These are phyloP conservation scores for Aldabrachelys gigantea DNA, from an alignment of 2,113 vertebrate genomes.

Conservation along the genomic window DNA sequence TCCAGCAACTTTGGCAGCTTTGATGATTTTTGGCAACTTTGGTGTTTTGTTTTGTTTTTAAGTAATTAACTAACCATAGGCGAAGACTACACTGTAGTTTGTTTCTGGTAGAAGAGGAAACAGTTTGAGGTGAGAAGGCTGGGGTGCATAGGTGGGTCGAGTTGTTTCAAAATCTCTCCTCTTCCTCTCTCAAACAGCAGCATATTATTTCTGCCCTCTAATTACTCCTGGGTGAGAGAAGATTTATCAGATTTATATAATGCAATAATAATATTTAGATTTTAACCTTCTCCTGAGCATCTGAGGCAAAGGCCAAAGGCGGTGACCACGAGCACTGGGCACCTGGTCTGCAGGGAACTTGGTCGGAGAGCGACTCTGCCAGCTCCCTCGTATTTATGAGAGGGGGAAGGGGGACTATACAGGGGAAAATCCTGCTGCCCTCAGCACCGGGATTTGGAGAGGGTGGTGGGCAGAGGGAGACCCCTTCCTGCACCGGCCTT, in stretches of 20 bases:
- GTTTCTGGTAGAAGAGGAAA: background rate
- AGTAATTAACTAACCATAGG: rapidly evolving
- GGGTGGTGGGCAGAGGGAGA: background rate
- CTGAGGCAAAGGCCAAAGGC: background rate
- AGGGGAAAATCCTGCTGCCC: background rate
- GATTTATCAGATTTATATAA: background rate
- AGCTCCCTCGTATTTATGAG: background rate
- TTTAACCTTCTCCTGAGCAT: background rate
- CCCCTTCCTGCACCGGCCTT: background rate
- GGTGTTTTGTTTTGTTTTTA: background rate
- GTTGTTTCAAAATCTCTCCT: background rate
- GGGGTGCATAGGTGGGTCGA: background rate
- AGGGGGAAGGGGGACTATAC: background rate
- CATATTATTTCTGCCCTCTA: background rate
- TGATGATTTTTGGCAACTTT: background rate
- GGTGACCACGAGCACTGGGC: background rate
- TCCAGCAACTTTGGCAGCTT: background rate
- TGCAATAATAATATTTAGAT: background rate
- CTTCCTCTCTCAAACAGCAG: background rate
- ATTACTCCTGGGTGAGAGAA: background rate
- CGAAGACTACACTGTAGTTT: background rate
- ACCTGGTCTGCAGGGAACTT: background rate
- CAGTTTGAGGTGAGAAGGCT: background rate
- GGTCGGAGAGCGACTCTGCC: background rate
- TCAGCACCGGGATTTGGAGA: background rate